Conservation (phyloP, 2,888 invertebrate species). For the Noctua pronuba region DNA sequence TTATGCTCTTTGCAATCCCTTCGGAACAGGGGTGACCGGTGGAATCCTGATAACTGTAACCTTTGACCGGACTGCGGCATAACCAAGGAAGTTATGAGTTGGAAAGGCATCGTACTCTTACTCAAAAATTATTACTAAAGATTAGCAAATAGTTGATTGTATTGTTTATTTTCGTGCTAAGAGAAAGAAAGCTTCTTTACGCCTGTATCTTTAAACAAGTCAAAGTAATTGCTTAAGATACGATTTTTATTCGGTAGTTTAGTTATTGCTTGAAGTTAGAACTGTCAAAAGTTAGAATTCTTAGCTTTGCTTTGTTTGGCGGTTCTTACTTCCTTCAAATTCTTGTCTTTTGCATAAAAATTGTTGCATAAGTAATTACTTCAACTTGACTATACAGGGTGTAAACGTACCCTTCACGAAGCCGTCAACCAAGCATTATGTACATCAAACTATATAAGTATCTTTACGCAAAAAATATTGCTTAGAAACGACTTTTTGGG, state of each 20-base stretch:
- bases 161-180: background rate
- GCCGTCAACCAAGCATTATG: too few relatives aligned
- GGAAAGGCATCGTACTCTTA: background rate
- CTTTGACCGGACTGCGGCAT: background rate
- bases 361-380: background rate
- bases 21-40: background rate
- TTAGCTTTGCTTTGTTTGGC: background rate
- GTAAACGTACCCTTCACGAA: too few relatives aligned
- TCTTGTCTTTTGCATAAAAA: background rate
- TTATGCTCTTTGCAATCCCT: constrained; percentile 8
- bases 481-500: too few relatives aligned
- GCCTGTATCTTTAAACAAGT: background rate
- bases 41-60: constrained; percentile 4
- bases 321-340: background rate
- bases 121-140: background rate
- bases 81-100: background rate
- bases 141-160: background rate
- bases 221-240: background rate
- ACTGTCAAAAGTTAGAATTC: background rate
- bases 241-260: background rate
- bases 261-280: background rate
- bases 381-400: background rate
- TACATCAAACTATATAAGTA: too few relatives aligned
- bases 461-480: too few relatives aligned
- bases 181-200: background rate